Evolutionary conservation across 2,888 invertebrate genomes (phyloP), one percentile per base, ranked within the genome.

Genomic region (Hylaea fasciaria): DNA sequence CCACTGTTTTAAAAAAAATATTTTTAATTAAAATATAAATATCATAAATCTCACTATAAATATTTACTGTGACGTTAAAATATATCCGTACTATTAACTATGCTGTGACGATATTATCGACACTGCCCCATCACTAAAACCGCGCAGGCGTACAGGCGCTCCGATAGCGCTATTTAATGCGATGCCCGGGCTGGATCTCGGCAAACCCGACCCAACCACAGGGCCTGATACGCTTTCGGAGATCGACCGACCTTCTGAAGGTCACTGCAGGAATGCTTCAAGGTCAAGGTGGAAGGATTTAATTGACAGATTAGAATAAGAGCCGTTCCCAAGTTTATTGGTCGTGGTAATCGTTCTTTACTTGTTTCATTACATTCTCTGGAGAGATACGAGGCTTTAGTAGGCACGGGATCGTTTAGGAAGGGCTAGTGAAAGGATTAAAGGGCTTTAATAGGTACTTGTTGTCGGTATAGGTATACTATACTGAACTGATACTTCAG

Each of bases 131-230:
- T 69, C 80, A 65, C 79, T 83, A 72, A 13, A 41, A 0, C 5
- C 28, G 65, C 87, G 80, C 86, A 82, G 80, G 87, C 85, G 85
- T 64, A 64, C 10, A 48, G 1, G 29, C n/a, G 37, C 32, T 52
- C 0, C 41, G 14, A 47, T 13, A n/a, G 2, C 12, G 13, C 57
- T 59, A 68, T 71, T 66, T 71, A 71, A 60, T n/a, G 11, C 11
- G 9, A 28, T 37, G 45, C 55, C 22, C 32, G 16, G 35, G 35
- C 10, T 37, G 16, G 47, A 39, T n/a, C 17, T 28, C 47, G 17
- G 53, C 57, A 53, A 28, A 49, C 8, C 14, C 14, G 13, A 3
- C 16, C 32, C 7, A 9, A 28, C 0, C 22, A 28, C 32, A 4
- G 32, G 5, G 32, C 1, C 32, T 7, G 32, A 10, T 32, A 9